Conservation (phyloP, 2,888 invertebrate species). For the Formica aserva region DNA sequence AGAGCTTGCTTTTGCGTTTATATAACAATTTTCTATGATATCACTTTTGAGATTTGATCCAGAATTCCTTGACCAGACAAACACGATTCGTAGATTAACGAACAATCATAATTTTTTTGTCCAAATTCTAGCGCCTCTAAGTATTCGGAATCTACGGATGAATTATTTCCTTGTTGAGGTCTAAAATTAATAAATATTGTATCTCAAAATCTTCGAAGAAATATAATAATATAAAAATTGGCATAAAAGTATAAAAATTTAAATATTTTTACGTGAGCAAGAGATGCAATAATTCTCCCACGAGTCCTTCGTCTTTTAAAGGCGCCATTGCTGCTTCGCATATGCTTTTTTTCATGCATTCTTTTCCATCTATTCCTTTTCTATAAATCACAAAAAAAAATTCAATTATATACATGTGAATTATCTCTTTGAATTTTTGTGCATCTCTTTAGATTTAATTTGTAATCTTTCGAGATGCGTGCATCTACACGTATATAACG, state of each 20-base stretch:
- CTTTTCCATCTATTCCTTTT: slow-evolving; percentile 89
- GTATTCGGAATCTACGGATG: slow-evolving; percentile 87
- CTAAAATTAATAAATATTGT: slow-evolving; percentile 84
- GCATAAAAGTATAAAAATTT: neutral
- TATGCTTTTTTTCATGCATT: slow-evolving; percentile 91
- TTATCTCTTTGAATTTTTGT: neutral
- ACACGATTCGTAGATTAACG: slow-evolving; percentile 88
- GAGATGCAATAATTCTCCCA: slow-evolving; percentile 87
- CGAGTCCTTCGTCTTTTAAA: slow-evolving; percentile 89
- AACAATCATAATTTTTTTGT: slow-evolving; percentile 89
- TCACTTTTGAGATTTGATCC: slow-evolving; percentile 84
- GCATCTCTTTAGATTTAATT: neutral
- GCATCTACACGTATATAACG: neutral
- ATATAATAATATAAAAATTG: neutral
- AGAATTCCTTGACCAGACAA: slow-evolving; percentile 88
- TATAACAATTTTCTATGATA: neutral
- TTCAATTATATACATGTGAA: neutral
- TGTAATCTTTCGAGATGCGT: neutral
- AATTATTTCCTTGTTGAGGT: slow-evolving; percentile 87
- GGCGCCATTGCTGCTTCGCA: slow-evolving; percentile 92
- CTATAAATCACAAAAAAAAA: slow-evolving; percentile 81
- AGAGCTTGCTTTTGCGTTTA: too few relatives aligned
- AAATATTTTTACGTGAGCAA: slow-evolving; percentile 84
- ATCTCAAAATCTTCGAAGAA: neutral
- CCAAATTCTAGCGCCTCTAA: slow-evolving; percentile 89